Conservation (phyloP, 2,797 vertebrate genomes). For the Carduelis carduelis region DNA sequence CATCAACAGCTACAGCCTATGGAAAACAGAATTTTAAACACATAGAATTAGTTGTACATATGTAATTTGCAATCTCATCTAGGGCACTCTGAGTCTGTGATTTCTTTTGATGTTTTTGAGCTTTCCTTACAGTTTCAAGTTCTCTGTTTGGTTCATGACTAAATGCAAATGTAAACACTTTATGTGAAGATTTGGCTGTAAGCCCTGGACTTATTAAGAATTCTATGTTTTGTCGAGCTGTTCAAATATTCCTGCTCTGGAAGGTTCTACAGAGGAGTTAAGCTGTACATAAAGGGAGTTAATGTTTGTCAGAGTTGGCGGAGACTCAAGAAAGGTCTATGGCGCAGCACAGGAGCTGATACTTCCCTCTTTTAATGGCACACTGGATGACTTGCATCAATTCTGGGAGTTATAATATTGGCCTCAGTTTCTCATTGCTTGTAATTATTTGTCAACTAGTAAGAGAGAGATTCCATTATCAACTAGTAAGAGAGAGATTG, state of each 20-base stretch:
- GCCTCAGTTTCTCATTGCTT: neutral
- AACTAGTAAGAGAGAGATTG: neutral
- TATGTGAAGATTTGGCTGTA: neutral
- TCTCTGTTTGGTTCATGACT: neutral
- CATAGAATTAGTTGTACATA: neutral
- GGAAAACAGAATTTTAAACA: neutral
- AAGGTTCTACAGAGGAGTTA: neutral
- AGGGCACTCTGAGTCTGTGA: neutral
- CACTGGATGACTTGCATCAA: rapidly evolving
- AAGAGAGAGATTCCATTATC: neutral
- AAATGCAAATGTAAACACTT: neutral
- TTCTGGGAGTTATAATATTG: neutral
- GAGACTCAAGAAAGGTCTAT: neutral
- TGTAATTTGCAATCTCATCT: neutral
- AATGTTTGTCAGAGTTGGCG: neutral
- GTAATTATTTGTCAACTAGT: neutral
- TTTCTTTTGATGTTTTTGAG: neutral
- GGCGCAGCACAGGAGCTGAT: neutral
- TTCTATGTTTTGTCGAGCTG: neutral
- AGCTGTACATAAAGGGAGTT: neutral
- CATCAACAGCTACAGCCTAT: neutral
- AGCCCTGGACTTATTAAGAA: neutral
- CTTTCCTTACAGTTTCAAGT: neutral
- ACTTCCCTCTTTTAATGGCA: neutral
- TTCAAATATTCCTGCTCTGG: neutral